These are phyloP conservation scores for Clusia tigrina DNA, from an alignment of 2,888 invertebrate genomes.

Conservation along the genomic window DNA sequence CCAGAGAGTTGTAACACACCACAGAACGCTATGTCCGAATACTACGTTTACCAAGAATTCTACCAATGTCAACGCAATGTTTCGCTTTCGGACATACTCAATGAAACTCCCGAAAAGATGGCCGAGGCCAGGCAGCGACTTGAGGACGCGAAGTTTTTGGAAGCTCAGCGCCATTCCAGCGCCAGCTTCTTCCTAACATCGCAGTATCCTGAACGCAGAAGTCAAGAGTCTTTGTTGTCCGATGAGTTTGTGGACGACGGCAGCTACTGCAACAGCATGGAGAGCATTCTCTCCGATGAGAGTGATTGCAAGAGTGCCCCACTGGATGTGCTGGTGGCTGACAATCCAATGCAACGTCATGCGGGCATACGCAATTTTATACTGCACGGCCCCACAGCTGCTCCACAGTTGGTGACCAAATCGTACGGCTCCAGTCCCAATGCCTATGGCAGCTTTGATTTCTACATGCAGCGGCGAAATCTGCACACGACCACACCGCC, in stretches of 20 bases:
- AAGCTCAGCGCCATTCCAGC: constrained; percentile 73
- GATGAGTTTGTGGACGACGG: constrained; percentile 69
- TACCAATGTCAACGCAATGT: constrained; percentile 68
- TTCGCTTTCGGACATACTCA: constrained; percentile 68
- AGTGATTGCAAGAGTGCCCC: constrained; percentile 83
- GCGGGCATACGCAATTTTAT: constrained; percentile 59
- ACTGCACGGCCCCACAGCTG: constrained; percentile 58
- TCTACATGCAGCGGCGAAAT: constrained; percentile 65
- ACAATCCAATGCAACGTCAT: constrained; percentile 48
- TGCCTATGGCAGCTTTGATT: constrained; percentile 67
- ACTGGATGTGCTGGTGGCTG: constrained; percentile 73
- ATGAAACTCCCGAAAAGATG: constrained; percentile 65
- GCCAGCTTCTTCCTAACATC: constrained; percentile 81
- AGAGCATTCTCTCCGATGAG: constrained; percentile 82
- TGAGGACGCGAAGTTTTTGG: constrained; percentile 66
- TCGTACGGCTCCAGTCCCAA: constrained; percentile 74
- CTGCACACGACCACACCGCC: constrained; percentile 37
- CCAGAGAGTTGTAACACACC: constrained; percentile 62
- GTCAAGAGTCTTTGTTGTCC: constrained; percentile 81
- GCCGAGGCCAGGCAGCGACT: constrained; percentile 44
- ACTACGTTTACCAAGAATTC: constrained; percentile 73
- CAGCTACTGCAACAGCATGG: constrained; percentile 78
- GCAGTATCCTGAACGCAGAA: constrained; percentile 67
- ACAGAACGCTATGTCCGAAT: constrained; percentile 78
- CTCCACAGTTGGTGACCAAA: constrained; percentile 65